A percentile compares a stretch with the other conserved stretches of the same genome.
phyloP scores from a whole-genome alignment of 2,888 invertebrate genomes.

The Pristionchus japonicus region DNA sequence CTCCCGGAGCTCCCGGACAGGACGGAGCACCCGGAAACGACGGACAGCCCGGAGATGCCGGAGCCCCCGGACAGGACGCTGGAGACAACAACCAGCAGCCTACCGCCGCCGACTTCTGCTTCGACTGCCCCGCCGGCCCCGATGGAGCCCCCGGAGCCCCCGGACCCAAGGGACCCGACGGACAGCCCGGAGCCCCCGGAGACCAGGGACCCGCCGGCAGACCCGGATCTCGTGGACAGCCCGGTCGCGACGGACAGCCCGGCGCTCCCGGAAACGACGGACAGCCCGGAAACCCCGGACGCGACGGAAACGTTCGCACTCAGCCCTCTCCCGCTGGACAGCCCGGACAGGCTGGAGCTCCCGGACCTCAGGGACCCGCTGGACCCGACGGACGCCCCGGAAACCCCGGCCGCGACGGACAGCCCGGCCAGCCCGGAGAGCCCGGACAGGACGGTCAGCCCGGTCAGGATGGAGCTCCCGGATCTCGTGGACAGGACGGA shows the following conservation, averaged over 20 bases:
- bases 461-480: constrained; percentile 45
- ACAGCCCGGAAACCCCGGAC: constrained; percentile 46
- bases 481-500: constrained; percentile 45
- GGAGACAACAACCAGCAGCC: constrained; percentile 22
- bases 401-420: constrained; percentile 45
- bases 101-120: constrained; percentile 46
- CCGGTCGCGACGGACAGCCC: constrained; percentile 48
- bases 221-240: constrained; percentile 40
- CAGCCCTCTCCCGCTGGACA: constrained; percentile 45
- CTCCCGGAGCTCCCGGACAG: constrained; percentile 46
- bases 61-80: constrained; percentile 47
- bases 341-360: constrained; percentile 45
- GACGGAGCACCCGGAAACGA: constrained; percentile 48
- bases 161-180: constrained; percentile 45
- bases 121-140: constrained; percentile 48
- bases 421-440: constrained; percentile 45
- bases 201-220: constrained; percentile 41
- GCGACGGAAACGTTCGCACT: constrained; percentile 45
- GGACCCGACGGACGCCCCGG: constrained; percentile 48
- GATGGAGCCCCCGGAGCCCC: constrained; percentile 37
- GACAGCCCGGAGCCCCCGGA: constrained; percentile 44
- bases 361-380: constrained; percentile 49
- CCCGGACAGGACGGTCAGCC: constrained; percentile 47
- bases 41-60: constrained; percentile 47
- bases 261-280: constrained; percentile 49